Evolutionary conservation across 2,888 invertebrate species (phyloP).

Genomic region (Miltochrista miniata): DNA sequence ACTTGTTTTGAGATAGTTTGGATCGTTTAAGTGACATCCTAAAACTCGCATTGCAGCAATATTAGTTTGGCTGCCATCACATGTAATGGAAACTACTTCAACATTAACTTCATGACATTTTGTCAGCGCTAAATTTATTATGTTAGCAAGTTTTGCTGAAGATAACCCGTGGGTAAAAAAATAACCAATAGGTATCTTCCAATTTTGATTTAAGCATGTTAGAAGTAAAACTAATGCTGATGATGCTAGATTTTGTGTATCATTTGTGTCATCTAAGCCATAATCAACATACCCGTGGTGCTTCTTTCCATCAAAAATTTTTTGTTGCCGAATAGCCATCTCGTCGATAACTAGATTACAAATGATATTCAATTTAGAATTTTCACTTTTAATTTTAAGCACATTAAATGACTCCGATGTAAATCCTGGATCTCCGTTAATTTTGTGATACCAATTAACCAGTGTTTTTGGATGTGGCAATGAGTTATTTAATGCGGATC

Average conservation of each 20-base stretch:
- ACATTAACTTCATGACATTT: constrained; percentile 35
- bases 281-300: constrained; percentile 1
- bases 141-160: constrained; percentile 31
- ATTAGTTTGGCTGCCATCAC: background rate
- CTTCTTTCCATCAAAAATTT: constrained; percentile 1
- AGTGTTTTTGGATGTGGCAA: constrained; percentile 32
- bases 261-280: background rate
- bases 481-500: constrained; percentile 25
- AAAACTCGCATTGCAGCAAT: background rate
- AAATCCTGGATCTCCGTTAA: constrained; percentile 26
- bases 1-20: constrained; percentile 8
- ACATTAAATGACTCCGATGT: background rate
- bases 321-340: constrained; percentile 20
- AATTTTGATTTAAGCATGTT: constrained; percentile 35
- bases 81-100: background rate
- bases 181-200: constrained; percentile 49
- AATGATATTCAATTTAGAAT: background rate
- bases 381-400: background rate
- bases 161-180: constrained; percentile 38
- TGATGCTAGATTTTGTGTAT: constrained; percentile 11
- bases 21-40: background rate
- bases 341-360: constrained; percentile 23
- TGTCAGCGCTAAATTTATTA: constrained; percentile 28
- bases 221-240: constrained; percentile 43
- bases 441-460: constrained; percentile 26